Evolutionary conservation across 1,140 invertebrate species (phyloP), one percentile per base, ranked within the genome.

Genomic region (Lasaia peninsularis): DNA sequence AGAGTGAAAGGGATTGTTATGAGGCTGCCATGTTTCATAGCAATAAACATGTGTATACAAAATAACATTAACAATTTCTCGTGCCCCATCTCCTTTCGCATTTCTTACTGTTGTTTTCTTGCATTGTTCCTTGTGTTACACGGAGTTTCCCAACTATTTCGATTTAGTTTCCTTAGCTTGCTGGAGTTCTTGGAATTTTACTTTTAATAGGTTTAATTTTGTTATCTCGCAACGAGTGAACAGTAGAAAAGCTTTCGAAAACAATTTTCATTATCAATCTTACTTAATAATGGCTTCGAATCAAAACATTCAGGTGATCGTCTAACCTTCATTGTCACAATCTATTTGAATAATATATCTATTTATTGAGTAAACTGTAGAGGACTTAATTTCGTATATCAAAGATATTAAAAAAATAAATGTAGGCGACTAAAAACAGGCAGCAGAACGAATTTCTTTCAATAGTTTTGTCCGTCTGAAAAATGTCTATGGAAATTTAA

Each of bases 1-100:
- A 86, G 83, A 86, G 85, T 86, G 83, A 88, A 88, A 88, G 78
- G 83, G 79, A 88, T 85, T 86, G 82, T 88, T 88, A 88, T 88
- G 77, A 85, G 75, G 64, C 76, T 85, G 81, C 82, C 80, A 86
- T 88, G 78, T 86, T 88, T 88, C 81, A 85, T 86, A 81, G 75
- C 80, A 83, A 85, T 86, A 88, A 88, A 88, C 82, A 85, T 85
- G 82, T 88, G 77, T 84, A 87, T 83, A 74, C 82, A 83, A 85
- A 84, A 85, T 88, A 86, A 82, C 76, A 85, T 82, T 85, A 83
- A 81, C 78, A 83, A 78, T 79, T 79, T 78, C 72, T 74, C 77
- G 65, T 72, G 64, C 62, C 61, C 64, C 63, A 69, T 65, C 69
- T 72, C 71, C 66, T 73, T 72, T 75, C 72, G 72, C 73, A 57